Base-by-base conservation (phyloP, 1,140 invertebrate genomes). In the Panagrolaimus sp. region DNA sequence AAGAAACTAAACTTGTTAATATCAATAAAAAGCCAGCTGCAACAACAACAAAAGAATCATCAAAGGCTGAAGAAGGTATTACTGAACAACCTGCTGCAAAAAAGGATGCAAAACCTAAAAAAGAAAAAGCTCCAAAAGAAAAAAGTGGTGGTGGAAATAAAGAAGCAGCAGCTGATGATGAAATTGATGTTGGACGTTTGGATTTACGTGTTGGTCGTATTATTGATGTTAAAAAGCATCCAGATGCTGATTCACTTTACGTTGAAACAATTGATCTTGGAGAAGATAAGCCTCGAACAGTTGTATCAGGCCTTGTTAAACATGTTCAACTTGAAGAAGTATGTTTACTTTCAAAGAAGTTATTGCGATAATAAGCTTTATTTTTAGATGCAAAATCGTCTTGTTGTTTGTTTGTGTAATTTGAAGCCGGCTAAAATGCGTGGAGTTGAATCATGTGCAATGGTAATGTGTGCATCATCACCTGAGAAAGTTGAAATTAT, bases 231-330 rank as follows among this genome's bases (percentile, higher is more conserved):
- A 86, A 88, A 42, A 90, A 89, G 81, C 92, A 95, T 85, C 92
- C 92, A 1, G 91, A 94, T 87, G 92, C 92, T 9, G 92, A 96
- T 81, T 85, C 88, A 67, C 85, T 96, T 5, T 96, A 95, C 85
- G 88, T 96, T 7, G 91, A 93, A 81, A 89, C 91, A 84, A 91
- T 96, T 75, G 91, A 95, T 84, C 87, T 92, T 73, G 92, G 92
- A 9, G 91, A 94, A 85, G 87, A 87, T 0, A 87, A 88, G 66
- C 88, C 88, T 9, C 85, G 92, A 65, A 94, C 91, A 64, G 90
- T 95, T 64, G 90, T 93, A 53, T 92, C 90, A 51, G 94, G 94
- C 8, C 84, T 95, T 16, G 92, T 94, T 0, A 91, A 92, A 78
- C 88, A 89, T 85, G 87, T 94, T 20, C 89, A 91, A 0, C 84